Conservation (phyloP, 2,888 invertebrate species). For the Agrochola litura region DNA sequence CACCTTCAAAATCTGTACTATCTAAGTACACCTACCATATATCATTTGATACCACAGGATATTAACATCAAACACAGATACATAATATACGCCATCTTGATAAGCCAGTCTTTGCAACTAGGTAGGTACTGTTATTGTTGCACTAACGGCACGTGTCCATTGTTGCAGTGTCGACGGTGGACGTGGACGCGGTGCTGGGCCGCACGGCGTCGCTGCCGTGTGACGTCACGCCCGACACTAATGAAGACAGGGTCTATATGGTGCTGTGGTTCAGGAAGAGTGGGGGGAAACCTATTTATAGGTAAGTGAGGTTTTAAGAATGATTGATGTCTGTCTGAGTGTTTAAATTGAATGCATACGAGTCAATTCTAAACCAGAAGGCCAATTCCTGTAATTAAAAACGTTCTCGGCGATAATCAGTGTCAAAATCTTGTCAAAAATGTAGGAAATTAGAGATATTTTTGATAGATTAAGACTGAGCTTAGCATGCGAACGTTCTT, state of each 20-base stretch:
- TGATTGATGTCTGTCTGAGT: not conserved
- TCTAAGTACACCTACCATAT: not conserved
- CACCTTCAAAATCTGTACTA: not conserved
- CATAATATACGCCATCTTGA: not conserved
- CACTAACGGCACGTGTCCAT: constrained; percentile 48
- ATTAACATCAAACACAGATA: not conserved
- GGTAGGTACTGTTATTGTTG: constrained; percentile 9
- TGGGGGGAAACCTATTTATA: constrained; percentile 96
- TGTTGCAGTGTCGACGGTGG: constrained; percentile 87
- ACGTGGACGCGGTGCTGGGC: constrained; percentile 96
- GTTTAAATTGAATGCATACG: not conserved
- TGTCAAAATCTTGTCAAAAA: not conserved
- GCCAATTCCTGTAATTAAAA: too few relatives aligned
- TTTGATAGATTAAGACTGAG: not conserved
- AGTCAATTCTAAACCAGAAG: too few relatives aligned
- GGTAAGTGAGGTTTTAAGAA: constrained; percentile 87
- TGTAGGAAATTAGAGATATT: not conserved
- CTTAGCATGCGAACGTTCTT: not conserved
- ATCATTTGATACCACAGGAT: not conserved
- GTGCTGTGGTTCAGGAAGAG: constrained; percentile 97
- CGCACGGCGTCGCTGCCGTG: constrained; percentile 96
- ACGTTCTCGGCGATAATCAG: too few relatives aligned
- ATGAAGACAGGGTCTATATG: constrained; percentile 97
- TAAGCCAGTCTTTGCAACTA: not conserved
- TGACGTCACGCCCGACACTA: constrained; percentile 95